These are phyloP conservation scores for Charaxes varanes DNA, from an alignment of 1,140 invertebrate species.

Conservation along the genomic window DNA sequence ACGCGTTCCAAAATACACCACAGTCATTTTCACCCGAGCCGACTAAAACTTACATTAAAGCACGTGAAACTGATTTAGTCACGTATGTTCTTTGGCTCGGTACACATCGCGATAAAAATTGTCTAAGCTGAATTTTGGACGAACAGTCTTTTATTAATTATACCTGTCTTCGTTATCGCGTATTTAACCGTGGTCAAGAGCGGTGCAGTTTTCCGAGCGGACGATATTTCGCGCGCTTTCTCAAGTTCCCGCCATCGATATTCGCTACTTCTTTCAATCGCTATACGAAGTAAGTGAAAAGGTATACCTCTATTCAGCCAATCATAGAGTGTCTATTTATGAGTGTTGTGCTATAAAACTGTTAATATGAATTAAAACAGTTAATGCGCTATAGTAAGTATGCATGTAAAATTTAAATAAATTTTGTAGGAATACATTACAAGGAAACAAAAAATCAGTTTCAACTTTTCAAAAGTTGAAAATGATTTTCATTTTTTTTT, in stretches of 20 bases:
- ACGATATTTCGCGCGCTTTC: conserved; percentile 19
- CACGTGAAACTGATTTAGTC: conserved; percentile 53
- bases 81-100: conserved; percentile 50
- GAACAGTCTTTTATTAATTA: conserved; percentile 4
- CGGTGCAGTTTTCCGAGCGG: conserved; percentile 9
- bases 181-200: too few species aligned
- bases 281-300: conserved; percentile 51
- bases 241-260: conserved; percentile 31
- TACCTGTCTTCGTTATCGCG: too few species aligned
- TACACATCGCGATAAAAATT: conserved; percentile 41
- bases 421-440: too few species aligned
- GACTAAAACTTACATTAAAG: conserved; percentile 60
- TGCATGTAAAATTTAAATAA: too few species aligned
- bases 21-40: conserved; percentile 40
- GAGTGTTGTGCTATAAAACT: too few species aligned
- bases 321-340: too few species aligned
- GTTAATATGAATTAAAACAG: too few species aligned
- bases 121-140: conserved; percentile 8
- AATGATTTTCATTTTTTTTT: too few species aligned
- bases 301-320: conserved; percentile 28
- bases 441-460: too few species aligned
- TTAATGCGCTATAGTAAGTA: too few species aligned
- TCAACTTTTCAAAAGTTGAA: too few species aligned
- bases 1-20: conserved; percentile 53
- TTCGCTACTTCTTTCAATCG: conserved; percentile 30